Conservation (phyloP, 1,140 invertebrate species). For the Drosophila orosa region DNA sequence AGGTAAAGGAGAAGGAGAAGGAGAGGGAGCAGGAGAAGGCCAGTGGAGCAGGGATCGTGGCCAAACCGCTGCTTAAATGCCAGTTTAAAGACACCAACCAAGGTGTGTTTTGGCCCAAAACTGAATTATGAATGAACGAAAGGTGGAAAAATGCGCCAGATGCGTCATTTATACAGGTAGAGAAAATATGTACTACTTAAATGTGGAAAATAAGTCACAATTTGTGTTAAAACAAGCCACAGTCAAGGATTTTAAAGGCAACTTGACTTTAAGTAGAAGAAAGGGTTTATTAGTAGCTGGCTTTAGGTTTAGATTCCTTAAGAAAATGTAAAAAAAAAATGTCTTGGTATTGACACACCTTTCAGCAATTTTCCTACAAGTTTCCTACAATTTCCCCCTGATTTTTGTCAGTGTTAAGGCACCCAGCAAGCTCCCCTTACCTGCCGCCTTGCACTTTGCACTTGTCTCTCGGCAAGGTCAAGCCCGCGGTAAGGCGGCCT, state of each 20-base stretch:
- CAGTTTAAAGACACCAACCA: slow-evolving; percentile 25
- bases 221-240: fast-evolving
- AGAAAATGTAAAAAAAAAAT: too few species aligned
- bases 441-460: slow-evolving; percentile 43
- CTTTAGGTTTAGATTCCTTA: too few species aligned
- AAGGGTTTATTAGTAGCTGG: too few species aligned
- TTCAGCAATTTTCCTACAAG: too few species aligned
- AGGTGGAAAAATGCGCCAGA: slow-evolving; percentile 29
- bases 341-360: too few species aligned
- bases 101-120: slow-evolving; percentile 29
- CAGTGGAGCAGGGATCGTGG: background rate
- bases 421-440: slow-evolving; percentile 17
- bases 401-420: slow-evolving; percentile 3
- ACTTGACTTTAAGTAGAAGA: background rate
- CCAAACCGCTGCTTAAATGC: slow-evolving; percentile 41
- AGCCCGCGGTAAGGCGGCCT: slow-evolving; percentile 4
- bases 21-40: background rate
- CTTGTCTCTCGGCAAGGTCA: slow-evolving; percentile 42
- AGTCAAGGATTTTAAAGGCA: background rate
- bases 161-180: slow-evolving; percentile 6
- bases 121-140: slow-evolving; percentile 54
- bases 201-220: background rate
- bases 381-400: background rate
- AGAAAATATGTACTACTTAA: background rate
- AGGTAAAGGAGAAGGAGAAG: too few species aligned